Conservation (phyloP, 2,888 invertebrate genomes). For the Apotomis capreana region DNA sequence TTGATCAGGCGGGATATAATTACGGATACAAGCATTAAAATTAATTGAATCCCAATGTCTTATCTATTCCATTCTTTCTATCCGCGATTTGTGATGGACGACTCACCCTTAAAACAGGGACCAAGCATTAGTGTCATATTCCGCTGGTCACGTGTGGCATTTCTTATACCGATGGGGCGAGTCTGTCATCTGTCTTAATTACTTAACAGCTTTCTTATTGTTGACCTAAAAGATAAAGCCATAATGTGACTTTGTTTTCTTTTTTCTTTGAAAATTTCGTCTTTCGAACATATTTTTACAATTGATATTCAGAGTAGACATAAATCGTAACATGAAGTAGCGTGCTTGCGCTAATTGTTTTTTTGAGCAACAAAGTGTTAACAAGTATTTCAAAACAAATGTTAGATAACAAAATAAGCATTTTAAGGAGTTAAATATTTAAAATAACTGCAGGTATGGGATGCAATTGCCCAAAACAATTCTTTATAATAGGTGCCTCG, state of each 20-base stretch:
- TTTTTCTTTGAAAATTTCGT: neutral
- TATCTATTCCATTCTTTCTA: constrained; percentile 47
- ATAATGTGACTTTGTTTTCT: neutral
- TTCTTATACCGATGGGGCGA: constrained; percentile 61
- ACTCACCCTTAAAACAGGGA: constrained; percentile 53
- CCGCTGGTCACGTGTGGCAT: constrained; percentile 64
- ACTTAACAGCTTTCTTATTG: constrained; percentile 65
- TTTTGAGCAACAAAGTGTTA: too few relatives aligned
- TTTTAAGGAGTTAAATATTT: neutral
- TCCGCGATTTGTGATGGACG: constrained; percentile 28
- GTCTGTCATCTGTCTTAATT: constrained; percentile 73
- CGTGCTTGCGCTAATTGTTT: too few relatives aligned
- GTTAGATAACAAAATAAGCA: neutral
- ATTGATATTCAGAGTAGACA: neutral
- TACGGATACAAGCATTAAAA: too few relatives aligned
- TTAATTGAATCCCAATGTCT: neutral
- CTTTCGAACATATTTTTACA: neutral
- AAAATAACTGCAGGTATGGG: neutral
- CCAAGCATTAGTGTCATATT: constrained; percentile 68
- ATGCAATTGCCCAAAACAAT: constrained; percentile 25
- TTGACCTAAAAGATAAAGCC: constrained; percentile 52
- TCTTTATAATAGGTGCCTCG: constrained; percentile 20
- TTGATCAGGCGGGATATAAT: too few relatives aligned
- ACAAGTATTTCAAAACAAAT: neutral
- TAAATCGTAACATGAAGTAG: too few relatives aligned